Evolutionary conservation across 2,888 invertebrate genomes (phyloP).

Genomic region (Elysia crispata): DNA sequence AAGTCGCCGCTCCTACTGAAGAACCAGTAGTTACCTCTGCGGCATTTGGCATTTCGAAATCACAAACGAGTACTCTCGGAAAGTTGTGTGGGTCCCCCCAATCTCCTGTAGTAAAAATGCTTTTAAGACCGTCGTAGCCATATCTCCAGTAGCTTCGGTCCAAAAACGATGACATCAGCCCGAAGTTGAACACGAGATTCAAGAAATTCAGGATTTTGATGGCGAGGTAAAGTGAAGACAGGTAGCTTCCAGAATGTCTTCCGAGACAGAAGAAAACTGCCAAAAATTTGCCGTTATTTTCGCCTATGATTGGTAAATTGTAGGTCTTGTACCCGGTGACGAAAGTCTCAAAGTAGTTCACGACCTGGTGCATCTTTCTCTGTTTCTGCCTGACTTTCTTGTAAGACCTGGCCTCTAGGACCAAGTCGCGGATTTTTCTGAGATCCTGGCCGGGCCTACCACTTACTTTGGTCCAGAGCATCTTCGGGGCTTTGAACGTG

Average conservation of each 20-base stretch:
- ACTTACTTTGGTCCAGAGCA: slow-evolving; percentile 41
- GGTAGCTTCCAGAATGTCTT: slow-evolving; percentile 45
- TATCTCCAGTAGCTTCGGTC: slow-evolving; percentile 49
- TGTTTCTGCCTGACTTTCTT: slow-evolving; percentile 11
- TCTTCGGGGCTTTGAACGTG: slow-evolving; percentile 46
- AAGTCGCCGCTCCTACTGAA: neutral
- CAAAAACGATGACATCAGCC: slow-evolving; percentile 41
- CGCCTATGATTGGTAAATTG: neutral
- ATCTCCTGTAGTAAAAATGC: slow-evolving; percentile 44
- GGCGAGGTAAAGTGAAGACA: slow-evolving; percentile 42
- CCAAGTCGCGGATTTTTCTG: slow-evolving; percentile 45
- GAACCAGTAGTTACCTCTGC: no score
- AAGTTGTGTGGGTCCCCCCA: slow-evolving; percentile 50
- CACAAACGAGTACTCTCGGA: slow-evolving; percentile 48
- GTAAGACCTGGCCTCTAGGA: slow-evolving; percentile 37
- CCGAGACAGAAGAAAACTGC: slow-evolving; percentile 45
- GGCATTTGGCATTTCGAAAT: slow-evolving; percentile 32
- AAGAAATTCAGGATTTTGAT: slow-evolving; percentile 48
- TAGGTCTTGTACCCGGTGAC: slow-evolving; percentile 44
- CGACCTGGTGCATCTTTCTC: slow-evolving; percentile 47
- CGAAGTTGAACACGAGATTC: slow-evolving; percentile 44
- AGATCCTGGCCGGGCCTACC: slow-evolving; percentile 40
- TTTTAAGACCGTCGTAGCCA: slow-evolving; percentile 37
- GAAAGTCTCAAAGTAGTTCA: slow-evolving; percentile 48
- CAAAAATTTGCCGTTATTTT: slow-evolving; percentile 34